phyloP scores from a whole-genome alignment of 2,113 vertebrate genomes.

The Alethe diademata region DNA sequence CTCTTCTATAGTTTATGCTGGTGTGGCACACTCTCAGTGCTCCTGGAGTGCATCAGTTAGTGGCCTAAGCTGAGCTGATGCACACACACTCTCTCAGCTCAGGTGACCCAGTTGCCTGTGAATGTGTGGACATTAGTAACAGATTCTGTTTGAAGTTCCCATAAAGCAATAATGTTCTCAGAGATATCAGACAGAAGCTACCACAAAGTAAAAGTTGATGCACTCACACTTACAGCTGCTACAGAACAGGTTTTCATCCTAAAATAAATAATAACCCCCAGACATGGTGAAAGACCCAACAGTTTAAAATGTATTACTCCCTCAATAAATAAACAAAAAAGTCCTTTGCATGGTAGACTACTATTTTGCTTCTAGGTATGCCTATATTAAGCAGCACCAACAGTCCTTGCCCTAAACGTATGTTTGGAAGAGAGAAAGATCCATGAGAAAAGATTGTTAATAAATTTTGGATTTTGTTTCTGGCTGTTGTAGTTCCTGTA shows the following conservation, averaged over 20 bases:
- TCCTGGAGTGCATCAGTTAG: neutral
- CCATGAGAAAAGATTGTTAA: neutral
- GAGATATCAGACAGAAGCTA: neutral
- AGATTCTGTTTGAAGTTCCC: neutral
- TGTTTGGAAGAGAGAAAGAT: neutral
- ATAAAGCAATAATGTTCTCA: neutral
- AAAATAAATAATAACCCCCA: neutral
- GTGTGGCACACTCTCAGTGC: no score
- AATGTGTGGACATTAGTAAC: no score
- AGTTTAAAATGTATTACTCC: neutral
- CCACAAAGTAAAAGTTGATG: neutral
- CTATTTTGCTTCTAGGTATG: neutral
- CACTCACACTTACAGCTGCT: neutral
- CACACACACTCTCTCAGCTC: neutral
- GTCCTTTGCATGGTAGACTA: neutral
- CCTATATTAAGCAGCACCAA: neutral
- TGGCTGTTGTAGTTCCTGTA: neutral
- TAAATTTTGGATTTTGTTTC: neutral
- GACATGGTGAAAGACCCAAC: neutral
- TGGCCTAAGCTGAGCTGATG: neutral
- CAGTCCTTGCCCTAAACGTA: neutral
- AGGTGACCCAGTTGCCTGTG: neutral
- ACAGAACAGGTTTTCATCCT: neutral
- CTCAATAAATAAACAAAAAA: neutral
- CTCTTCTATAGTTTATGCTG: neutral